A percentile compares a stretch with the other conserved stretches of the same genome.
Evolutionary conservation across 2,113 vertebrate species (phyloP).

Genomic region (Sylvietta virens): DNA sequence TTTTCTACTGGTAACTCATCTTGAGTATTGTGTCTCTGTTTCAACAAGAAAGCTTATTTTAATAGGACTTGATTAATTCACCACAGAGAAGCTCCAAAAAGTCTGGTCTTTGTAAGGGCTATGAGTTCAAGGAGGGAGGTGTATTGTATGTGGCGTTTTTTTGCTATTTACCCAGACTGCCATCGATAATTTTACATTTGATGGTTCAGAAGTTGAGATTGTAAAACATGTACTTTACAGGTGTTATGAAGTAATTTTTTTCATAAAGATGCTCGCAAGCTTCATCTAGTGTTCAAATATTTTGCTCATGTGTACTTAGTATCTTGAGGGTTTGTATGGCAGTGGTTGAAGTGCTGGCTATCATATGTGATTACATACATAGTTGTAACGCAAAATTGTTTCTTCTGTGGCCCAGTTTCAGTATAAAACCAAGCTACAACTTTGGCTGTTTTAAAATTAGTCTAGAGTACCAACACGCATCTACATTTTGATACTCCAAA

Average conservation of each 20-base stretch:
- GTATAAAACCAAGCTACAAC: background rate
- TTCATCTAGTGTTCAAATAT: background rate
- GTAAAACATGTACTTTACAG: background rate
- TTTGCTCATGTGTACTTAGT: background rate
- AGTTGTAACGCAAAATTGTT: background rate
- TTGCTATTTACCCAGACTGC: background rate
- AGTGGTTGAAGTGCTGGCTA: background rate
- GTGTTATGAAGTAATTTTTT: background rate
- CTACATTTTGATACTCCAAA: background rate
- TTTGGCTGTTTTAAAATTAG: background rate
- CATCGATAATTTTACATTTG: background rate
- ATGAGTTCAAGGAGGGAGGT: background rate
- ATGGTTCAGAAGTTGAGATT: background rate
- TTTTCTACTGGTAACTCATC: background rate
- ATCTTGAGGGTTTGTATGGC: background rate
- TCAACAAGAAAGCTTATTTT: background rate
- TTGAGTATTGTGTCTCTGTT: background rate
- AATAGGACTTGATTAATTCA: background rate
- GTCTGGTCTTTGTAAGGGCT: background rate
- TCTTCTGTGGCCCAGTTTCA: background rate
- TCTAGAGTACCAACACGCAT: background rate
- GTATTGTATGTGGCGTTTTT: rapidly evolving
- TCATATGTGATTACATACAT: rapidly evolving
- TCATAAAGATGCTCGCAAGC: background rate
- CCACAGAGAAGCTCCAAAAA: background rate